Percentiles rank a stretch among this genome's conserved stretches.
Evolutionary conservation across 2,888 invertebrate genomes (phyloP).

Genomic region (Brenthis hecate): DNA sequence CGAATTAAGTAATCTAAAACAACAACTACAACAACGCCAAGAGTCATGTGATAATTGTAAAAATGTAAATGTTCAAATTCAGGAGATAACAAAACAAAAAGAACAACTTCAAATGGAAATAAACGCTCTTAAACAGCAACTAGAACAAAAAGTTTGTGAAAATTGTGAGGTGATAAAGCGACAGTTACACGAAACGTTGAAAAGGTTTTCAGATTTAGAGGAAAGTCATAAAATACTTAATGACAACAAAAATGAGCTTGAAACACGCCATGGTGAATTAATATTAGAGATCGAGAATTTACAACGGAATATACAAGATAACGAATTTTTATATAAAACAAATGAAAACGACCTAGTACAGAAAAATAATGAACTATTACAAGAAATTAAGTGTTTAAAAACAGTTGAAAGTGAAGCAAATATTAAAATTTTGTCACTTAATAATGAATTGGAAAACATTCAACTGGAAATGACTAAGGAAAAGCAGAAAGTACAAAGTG

Average conservation of each 20-base stretch:
- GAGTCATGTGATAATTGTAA: conserved; percentile 26
- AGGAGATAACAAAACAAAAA: conserved; percentile 12
- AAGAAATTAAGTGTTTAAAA: conserved; percentile 48
- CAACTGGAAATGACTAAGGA: conserved; percentile 21
- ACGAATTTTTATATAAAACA: conserved; percentile 48
- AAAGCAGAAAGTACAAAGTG: conserved; percentile 16
- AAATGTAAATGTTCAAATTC: conserved; percentile 4
- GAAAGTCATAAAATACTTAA: conserved; percentile 24
- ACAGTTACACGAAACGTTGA: conserved; percentile 29
- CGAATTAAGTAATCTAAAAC: conserved; percentile 47
- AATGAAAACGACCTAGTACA: conserved; percentile 41
- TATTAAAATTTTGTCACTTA: conserved; percentile 47
- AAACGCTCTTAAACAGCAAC: conserved; percentile 51
- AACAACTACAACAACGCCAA: conserved; percentile 17
- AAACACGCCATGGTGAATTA: conserved; percentile 44
- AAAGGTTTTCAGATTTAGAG: conserved; percentile 24
- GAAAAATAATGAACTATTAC: conserved; percentile 48
- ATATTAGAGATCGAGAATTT: conserved; percentile 47
- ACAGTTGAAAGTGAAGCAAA: conserved; percentile 48
- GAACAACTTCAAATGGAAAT: conserved; percentile 31
- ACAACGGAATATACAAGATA: conserved; percentile 50
- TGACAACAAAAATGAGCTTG: conserved; percentile 29
- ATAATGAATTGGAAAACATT: conserved; percentile 50
- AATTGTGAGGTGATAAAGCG: conserved; percentile 27
- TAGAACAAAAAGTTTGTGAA: conserved; percentile 40